phyloP scores from a whole-genome alignment of 1,140 invertebrate genomes.

The Drosophila equinoxialis region DNA sequence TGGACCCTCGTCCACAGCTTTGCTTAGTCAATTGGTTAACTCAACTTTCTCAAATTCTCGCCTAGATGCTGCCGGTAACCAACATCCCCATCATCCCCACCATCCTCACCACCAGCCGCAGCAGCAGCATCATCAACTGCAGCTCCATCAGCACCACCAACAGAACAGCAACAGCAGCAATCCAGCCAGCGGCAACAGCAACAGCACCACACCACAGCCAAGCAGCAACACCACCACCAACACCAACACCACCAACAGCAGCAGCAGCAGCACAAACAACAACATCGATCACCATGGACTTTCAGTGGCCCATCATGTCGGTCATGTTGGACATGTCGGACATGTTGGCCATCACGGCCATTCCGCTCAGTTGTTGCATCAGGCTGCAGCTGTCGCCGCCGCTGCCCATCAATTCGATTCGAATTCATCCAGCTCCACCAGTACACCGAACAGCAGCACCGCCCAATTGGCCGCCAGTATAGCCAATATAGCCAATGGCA shows the following conservation, averaged over 20 bases:
- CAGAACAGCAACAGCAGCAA: constrained; percentile 43
- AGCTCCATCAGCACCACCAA: constrained; percentile 51
- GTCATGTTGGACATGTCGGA: constrained; percentile 27
- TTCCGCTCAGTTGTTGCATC: constrained; percentile 37
- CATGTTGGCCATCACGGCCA: constrained; percentile 29
- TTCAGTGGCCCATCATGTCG: constrained; percentile 28
- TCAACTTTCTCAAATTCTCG: constrained; percentile 77
- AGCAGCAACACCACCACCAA: constrained; percentile 20
- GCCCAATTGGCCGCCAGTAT: constrained; percentile 62
- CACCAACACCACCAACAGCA: constrained; percentile 14
- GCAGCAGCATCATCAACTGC: constrained; percentile 41
- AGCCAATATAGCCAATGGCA: constrained; percentile 56
- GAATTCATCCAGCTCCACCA: constrained; percentile 74
- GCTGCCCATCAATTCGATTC: constrained; percentile 59
- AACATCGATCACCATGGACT: constrained; percentile 25
- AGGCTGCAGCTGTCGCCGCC: constrained; percentile 12
- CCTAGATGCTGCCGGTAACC: constrained; percentile 58
- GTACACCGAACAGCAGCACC: constrained; percentile 67
- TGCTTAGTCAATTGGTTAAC: constrained; percentile 83
- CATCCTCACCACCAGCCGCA: constrained; percentile 42
- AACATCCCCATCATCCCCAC: constrained; percentile 50
- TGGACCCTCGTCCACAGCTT: constrained; percentile 79
- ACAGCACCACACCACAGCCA: constrained; percentile 29
- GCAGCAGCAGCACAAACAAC: constrained; percentile 5
- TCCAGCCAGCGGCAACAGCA: constrained; percentile 30